Percentiles rank a stretch among this genome's conserved stretches.
These are phyloP conservation scores for Lindbergichthys nudifrons DNA, from an alignment of 2,797 vertebrate genomes.

Conservation along the genomic window DNA sequence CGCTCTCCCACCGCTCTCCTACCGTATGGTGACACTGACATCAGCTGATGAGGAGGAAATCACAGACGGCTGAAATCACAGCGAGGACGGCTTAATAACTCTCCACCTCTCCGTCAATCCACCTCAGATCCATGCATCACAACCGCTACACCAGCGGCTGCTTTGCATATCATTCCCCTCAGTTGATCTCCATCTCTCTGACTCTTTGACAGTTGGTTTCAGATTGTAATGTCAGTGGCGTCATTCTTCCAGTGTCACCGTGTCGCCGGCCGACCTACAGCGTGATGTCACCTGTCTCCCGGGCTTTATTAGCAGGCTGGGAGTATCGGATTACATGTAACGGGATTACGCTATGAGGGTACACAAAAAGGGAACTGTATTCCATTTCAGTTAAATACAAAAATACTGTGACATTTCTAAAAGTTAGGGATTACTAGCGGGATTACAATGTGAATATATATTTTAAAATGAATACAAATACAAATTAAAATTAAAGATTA, in stretches of 20 bases:
- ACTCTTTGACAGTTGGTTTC: conserved; percentile 59
- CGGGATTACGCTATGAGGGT: too few relatives aligned
- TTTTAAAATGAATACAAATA: too few relatives aligned
- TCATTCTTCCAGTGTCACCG: conserved; percentile 29
- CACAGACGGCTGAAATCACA: conserved; percentile 44
- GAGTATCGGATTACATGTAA: too few relatives aligned
- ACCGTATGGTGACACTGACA: conserved; percentile 59
- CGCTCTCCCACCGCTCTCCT: conserved; percentile 44
- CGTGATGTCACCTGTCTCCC: conserved; percentile 63
- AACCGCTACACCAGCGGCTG: conserved; percentile 27
- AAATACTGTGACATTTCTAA: too few relatives aligned
- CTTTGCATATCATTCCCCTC: conserved; percentile 56
- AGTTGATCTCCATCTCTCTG: conserved; percentile 15
- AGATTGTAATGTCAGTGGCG: conserved; percentile 46
- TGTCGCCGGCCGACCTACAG: conserved; percentile 36
- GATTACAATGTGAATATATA: too few relatives aligned
- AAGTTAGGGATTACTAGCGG: too few relatives aligned
- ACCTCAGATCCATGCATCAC: conserved; percentile 11
- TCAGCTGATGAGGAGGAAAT: conserved; percentile 58
- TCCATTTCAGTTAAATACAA: too few relatives aligned
- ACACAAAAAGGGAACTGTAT: too few relatives aligned
- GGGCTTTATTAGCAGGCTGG: too few relatives aligned
- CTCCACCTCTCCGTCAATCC: conserved; percentile 44
- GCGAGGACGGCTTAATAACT: conserved; percentile 33
- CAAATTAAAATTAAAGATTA: too few relatives aligned